Evolutionary conservation across 2,888 invertebrate genomes (phyloP).

Genomic region (Geotrupes spiniger): DNA sequence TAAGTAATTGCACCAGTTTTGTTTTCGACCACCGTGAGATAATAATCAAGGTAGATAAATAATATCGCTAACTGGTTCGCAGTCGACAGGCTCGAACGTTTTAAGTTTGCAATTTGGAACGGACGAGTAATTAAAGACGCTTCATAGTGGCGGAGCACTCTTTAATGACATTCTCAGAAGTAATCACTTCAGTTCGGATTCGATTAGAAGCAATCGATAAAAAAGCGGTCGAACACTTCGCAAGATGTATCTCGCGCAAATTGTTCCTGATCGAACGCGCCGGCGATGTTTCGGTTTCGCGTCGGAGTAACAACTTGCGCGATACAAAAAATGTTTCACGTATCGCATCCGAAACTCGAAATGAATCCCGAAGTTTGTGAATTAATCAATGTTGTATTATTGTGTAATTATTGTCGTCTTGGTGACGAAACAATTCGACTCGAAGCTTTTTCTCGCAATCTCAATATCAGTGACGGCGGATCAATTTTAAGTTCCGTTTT

Average conservation of each 20-base stretch:
- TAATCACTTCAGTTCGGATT: constrained; percentile 5
- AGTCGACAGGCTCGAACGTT: constrained; percentile 3
- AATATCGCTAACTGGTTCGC: constrained; percentile 1
- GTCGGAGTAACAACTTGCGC: no score
- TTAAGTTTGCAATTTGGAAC: constrained; percentile 6
- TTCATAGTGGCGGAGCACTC: neutral
- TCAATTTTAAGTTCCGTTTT: constrained; percentile 16
- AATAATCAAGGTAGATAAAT: constrained; percentile 3
- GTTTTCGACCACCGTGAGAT: no score
- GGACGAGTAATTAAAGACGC: constrained; percentile 6
- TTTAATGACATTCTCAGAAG: constrained; percentile 6
- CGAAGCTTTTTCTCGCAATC: constrained; percentile 2
- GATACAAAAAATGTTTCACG: no score
- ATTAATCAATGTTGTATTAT: no score
- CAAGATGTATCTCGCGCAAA: no score
- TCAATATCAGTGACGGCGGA: constrained; percentile 14
- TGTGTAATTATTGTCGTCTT: no score
- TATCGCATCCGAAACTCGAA: no score
- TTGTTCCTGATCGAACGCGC: no score
- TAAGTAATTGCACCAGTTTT: no score
- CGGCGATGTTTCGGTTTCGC: no score
- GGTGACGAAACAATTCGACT: no score
- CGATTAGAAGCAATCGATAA: constrained; percentile 7
- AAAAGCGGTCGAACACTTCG: neutral
- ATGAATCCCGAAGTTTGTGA: no score